Base-by-base conservation (phyloP, 2,888 invertebrate genomes). In the Drosophila birchii region DNA sequence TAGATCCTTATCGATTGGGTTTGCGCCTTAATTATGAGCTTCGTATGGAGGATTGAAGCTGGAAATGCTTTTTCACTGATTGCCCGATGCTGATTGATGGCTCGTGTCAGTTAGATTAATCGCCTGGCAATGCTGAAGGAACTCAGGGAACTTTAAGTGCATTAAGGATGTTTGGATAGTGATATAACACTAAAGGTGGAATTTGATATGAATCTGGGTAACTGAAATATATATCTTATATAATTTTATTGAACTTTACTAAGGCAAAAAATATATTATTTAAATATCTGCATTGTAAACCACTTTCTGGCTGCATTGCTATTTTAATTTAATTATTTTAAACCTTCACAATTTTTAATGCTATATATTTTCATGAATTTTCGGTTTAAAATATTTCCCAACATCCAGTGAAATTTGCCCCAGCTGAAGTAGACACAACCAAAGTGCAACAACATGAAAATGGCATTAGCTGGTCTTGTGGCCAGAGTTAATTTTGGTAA, bases 51-150 rank as follows among this genome's bases (percentile, higher is more conserved):
- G 78, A 78, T 60, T 73, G 57, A 34, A 54, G 51, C 41, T 64
- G 66, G 36, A 62, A 73, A 74, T 76, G 85, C 79, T 81, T 73
- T 89, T 66, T 76, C 71, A 72, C 77, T 79, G 86, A 85, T 79
- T 81, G 72, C 63, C 49, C 56, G 43, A 54, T 74, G 71, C 80
- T 87, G 86, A 85, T 89, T 81, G 88, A 89, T 81, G 66, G 66
- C 29, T 32, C 20, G 23, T 71, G 75, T 74, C 64, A 51, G 45
- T 41, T 49, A 56, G 78, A 58, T 63, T 44, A 75, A 62, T 58
- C 58, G 56, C n/a, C 39, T 55, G 54, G 47, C 23, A 11, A 16
- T 32, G 36, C 34, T n/a, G 45, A 57, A 38, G 23, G 11, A 23
- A n/a, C n/a, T n/a, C n/a, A 53, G 6, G 6, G 18, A 44, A 32